These are phyloP conservation scores for Julus scanicus DNA, from an alignment of 2,888 invertebrate genomes.

Conservation along the genomic window DNA sequence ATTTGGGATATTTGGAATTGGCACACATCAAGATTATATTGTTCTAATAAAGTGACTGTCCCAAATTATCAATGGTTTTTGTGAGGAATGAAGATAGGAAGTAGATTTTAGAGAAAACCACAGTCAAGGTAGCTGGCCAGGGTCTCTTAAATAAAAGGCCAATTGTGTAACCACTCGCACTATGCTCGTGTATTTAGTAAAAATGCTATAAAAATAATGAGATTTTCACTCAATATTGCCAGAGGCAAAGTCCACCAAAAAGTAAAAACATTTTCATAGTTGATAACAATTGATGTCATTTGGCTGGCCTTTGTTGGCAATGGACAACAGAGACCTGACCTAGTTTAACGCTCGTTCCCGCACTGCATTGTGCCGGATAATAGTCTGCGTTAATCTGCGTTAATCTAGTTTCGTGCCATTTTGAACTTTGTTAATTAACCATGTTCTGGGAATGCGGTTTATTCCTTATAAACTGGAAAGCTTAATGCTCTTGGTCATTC, in stretches of 20 bases:
- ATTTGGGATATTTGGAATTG: too few species aligned
- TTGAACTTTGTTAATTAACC: constrained; percentile 42
- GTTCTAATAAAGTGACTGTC: too few species aligned
- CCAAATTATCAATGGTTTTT: too few species aligned
- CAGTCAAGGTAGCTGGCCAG: too few species aligned
- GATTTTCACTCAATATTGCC: background rate
- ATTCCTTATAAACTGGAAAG: constrained; percentile 14
- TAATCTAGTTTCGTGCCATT: constrained; percentile 42
- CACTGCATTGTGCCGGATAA: constrained; percentile 14
- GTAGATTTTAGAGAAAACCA: too few species aligned
- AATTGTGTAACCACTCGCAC: too few species aligned
- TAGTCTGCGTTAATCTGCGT: constrained; percentile 39
- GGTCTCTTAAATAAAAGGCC: too few species aligned
- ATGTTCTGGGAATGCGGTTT: constrained; percentile 42
- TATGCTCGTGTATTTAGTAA: background rate
- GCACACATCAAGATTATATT: too few species aligned
- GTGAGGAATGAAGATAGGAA: too few species aligned
- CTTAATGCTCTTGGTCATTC: constrained; percentile 3
- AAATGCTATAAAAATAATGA: background rate
- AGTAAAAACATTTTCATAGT: background rate
- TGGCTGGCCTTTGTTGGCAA: background rate
- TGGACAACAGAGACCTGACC: constrained; percentile 21
- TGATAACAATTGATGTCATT: background rate
- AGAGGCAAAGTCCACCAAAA: background rate
- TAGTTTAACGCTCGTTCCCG: background rate